A percentile compares a stretch with the other conserved stretches of the same genome.
phyloP scores from a whole-genome alignment of 2,888 invertebrate species.

The Conomelus anceps region DNA sequence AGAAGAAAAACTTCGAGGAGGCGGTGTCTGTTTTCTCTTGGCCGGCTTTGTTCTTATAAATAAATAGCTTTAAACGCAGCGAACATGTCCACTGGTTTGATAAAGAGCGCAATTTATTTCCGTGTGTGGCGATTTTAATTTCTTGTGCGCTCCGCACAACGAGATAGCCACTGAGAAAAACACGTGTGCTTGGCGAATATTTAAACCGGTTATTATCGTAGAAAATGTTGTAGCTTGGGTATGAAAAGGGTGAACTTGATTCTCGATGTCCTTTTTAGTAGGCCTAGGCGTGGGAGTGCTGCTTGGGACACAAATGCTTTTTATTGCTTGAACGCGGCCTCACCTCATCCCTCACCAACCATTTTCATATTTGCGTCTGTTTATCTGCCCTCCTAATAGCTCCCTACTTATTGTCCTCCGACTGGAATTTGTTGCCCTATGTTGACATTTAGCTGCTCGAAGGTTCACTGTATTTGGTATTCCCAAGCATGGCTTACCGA shows the following conservation, averaged over 20 bases:
- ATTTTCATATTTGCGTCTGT: not conserved
- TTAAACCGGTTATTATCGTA: not conserved
- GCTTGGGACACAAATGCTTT: not conserved
- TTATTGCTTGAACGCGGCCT: not conserved
- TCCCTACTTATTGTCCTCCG: not conserved
- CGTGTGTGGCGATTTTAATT: not conserved
- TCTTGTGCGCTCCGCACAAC: not conserved
- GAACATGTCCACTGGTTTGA: not conserved
- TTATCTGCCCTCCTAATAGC: not conserved
- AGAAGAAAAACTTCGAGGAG: not conserved
- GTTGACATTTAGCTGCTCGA: not conserved
- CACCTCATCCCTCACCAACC: not conserved
- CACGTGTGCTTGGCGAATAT: not conserved
- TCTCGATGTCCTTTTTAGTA: not conserved
- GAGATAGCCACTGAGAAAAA: not conserved
- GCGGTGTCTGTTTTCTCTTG: not conserved
- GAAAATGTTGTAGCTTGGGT: not conserved
- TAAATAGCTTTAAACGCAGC: not conserved
- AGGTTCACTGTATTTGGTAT: not conserved
- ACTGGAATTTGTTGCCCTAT: not conserved
- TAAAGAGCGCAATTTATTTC: not conserved
- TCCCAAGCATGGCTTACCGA: not conserved
- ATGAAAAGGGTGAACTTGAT: not conserved
- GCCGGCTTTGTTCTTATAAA: not conserved
- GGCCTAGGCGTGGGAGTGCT: not conserved